Base-by-base conservation (phyloP, 2,888 invertebrate genomes). In the Nebria brevicollis region DNA sequence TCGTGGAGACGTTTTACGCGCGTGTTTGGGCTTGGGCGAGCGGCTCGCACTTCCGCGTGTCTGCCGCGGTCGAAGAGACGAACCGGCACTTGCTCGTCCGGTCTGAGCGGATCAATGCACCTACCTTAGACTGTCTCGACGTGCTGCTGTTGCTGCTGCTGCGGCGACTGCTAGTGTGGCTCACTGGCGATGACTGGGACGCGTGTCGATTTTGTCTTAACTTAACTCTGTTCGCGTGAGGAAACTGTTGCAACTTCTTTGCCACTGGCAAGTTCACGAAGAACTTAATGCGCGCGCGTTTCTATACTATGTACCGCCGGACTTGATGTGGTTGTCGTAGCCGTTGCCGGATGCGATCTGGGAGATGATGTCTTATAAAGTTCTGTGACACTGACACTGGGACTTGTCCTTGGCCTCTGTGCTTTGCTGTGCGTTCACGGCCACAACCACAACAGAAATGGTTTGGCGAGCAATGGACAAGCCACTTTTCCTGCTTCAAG, bases 391-490 rank as follows among this genome's bases (percentile, higher is more conserved):
- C 87, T 87, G 87, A 87, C 87, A 87, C 87, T 86, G 6, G 42
- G 73, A 72, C 72, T 42, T 73, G 73, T 11, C 7, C 41, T 73
- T 73, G 10, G 54, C n/a, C 25, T 64, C 20, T 75, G 75, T 75
- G 34, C 64, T 86, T 86, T 85, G 83, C 85, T 85, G 84, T 87
- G 87, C 87, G 87, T 89, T 88, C 88, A 87, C 88, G 88, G 88
- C 88, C 88, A 88, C 88, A 86, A 88, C 87, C 87, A 88, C 88
- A 86, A 89, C 88, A 88, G 88, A 88, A 89, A 88, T 89, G 88
- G 88, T 87, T 88, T 87, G 87, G 86, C 87, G 87, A 88, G 84
- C 88, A 87, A 87, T 87, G 88, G 87, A 88, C 88, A 87, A 54
- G 87, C 88, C 87, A 88, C 88, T 88, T 88, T 88, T 88, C 88